phyloP scores from a whole-genome alignment of 2,113 vertebrate genomes.

The Bubo scandiacus region DNA sequence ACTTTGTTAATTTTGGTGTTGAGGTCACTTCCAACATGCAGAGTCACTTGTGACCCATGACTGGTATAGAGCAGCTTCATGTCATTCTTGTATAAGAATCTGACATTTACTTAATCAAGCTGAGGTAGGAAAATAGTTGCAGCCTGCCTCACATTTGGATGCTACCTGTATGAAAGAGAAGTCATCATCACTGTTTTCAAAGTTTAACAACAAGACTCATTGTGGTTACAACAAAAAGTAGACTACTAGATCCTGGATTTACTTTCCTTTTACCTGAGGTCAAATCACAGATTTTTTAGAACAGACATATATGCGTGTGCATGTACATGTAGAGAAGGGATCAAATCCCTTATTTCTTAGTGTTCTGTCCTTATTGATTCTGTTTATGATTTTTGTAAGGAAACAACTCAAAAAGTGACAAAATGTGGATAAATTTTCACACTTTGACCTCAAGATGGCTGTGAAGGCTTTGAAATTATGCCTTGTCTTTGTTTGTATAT shows the following conservation, averaged over 20 bases:
- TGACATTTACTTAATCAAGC: not conserved
- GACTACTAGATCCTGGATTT: not conserved
- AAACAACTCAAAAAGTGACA: not conserved
- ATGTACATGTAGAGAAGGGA: not conserved
- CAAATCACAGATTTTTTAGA: not conserved
- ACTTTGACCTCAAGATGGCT: not conserved
- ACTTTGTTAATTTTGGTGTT: not conserved
- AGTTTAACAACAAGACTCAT: not conserved
- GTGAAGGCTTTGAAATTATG: not conserved
- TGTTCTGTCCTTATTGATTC: not conserved
- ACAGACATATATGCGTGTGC: not conserved
- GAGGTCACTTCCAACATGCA: not conserved
- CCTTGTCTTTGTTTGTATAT: not conserved
- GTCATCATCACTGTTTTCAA: not conserved
- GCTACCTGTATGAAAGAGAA: not conserved
- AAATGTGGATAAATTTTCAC: not conserved
- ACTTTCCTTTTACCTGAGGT: not conserved
- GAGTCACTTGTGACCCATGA: not conserved
- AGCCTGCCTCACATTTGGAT: not conserved
- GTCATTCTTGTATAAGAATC: not conserved
- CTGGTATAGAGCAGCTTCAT: fast-evolving
- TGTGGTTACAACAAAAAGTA: not conserved
- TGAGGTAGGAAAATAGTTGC: not conserved
- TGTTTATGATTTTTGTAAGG: not conserved
- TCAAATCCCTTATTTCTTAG: not conserved